Percentiles rank a stretch among this genome's conserved stretches.
Evolutionary conservation across 2,113 vertebrate species (phyloP).

Genomic region (Sminthopsis crassicaudata): DNA sequence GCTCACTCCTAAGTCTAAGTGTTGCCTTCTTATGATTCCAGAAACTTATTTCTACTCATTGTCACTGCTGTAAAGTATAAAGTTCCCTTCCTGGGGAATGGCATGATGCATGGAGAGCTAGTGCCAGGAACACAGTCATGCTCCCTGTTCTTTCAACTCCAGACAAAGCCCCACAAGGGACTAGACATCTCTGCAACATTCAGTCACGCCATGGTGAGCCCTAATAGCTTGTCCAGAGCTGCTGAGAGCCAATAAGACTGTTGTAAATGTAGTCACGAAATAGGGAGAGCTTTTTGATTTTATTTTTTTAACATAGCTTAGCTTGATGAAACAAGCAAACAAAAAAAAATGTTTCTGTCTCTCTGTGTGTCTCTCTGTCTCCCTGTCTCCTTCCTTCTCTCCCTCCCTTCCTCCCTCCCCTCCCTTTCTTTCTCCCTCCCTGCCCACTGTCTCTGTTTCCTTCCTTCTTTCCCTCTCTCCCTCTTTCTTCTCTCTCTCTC

Average conservation of each 20-base stretch:
- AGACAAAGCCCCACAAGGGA: background rate
- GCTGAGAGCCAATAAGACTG: background rate
- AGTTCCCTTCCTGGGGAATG: background rate
- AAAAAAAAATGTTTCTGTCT: background rate
- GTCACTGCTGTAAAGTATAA: background rate
- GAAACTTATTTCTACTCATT: background rate
- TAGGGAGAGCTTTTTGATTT: background rate
- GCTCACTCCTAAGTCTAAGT: background rate
- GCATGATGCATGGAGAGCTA: background rate
- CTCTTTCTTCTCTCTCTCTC: background rate
- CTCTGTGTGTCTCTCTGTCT: background rate
- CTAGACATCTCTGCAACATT: background rate
- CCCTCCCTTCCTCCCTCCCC: background rate
- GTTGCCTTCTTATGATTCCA: background rate
- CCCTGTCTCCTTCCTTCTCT: background rate
- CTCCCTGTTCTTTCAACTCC: background rate
- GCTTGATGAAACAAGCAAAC: background rate
- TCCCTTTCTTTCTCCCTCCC: background rate
- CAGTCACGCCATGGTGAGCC: slow-evolving; percentile 50
- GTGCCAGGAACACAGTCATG: background rate
- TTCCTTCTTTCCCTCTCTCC: background rate
- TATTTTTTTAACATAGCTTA: background rate
- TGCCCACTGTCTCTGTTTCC: no score
- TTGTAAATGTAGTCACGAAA: background rate
- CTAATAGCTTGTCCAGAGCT: slow-evolving; percentile 33